Evolutionary conservation across 2,797 vertebrate genomes (phyloP), one percentile per base, ranked within the genome.

Genomic region (Muraenolepis orangiensis): DNA sequence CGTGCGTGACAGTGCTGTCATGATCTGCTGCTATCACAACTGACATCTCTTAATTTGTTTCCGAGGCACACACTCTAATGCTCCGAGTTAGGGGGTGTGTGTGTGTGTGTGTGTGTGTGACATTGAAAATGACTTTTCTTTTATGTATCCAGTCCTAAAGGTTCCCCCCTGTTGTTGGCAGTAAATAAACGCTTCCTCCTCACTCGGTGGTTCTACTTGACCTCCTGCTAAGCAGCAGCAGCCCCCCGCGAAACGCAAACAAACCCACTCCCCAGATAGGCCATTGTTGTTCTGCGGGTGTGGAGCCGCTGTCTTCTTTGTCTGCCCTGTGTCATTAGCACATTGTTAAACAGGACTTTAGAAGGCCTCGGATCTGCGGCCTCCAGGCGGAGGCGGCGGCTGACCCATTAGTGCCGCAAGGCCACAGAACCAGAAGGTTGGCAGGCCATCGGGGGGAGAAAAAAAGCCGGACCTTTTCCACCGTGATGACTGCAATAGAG

Each of bases 21-120:
- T 30, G 71, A 69, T 81, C 69, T 73, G 74, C 78, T 74, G 76
- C 79, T 71, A 74, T 74, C 34, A 77, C 78, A 64, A 38, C 30
- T 26, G 51, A 23, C 51, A 23, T 10, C 2, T 23, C 51, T 61
- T 26, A 7, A 23, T 61, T 61, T 61, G 18, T 6, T 20, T 2
- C 6, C n/a, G 14, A 57, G 51, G 20, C 10, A n/a, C n/a, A 57
- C 6, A 6, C 51, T 61, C 14, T n/a, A 51, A 51, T 51, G 46
- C 46, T 20, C 42, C 5, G 42, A 20, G 42, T 46, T 46, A 4
- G 42, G 16, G 16, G 36, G 36, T 57, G 20, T n/a, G 42, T 57
- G 6, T n/a, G 4, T 57, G 46, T 57, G 46, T 40, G 11, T 40
- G 40, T 51, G 46, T 6, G 46, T 51, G 46, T 51, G 20, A 61